A percentile compares a stretch with the other conserved stretches of the same genome.
Conservation (phyloP, 2,888 invertebrate genomes). For the Yponomeuta sedellus region DNA sequence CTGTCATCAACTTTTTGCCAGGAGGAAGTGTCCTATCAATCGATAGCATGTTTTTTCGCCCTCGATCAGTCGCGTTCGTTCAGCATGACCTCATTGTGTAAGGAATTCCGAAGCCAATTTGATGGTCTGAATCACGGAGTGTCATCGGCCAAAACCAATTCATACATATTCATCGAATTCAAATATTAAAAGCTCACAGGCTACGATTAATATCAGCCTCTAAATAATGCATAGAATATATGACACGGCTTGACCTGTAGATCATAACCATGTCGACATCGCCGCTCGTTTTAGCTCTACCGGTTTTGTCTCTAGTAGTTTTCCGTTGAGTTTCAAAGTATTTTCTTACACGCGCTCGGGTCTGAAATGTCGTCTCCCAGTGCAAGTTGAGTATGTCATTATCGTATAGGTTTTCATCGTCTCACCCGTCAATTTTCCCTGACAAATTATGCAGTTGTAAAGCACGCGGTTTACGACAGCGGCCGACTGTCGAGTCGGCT, state of each 20-base stretch:
- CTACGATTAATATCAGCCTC: conserved; percentile 8
- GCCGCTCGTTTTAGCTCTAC: background rate
- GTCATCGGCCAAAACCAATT: conserved; percentile 7
- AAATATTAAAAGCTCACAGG: conserved; percentile 3
- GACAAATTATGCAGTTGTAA: background rate
- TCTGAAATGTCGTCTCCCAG: too few species aligned
- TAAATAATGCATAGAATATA: background rate
- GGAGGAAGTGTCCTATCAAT: background rate
- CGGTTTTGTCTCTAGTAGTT: background rate
- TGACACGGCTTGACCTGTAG: conserved; percentile 4
- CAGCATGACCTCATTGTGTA: conserved; percentile 10
- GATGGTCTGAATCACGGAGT: conserved; percentile 6
- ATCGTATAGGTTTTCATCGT: background rate
- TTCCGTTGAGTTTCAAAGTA: background rate
- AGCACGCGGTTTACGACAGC: background rate
- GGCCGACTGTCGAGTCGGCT: background rate
- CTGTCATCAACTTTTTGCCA: conserved; percentile 1
- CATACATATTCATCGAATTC: conserved; percentile 9
- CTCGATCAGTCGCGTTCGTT: background rate
- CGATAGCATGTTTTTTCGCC: background rate
- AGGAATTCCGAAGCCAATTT: background rate
- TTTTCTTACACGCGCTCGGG: background rate
- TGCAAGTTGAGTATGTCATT: too few species aligned
- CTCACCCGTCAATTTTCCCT: background rate
- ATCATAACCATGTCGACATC: background rate